A percentile compares a stretch with the other conserved stretches of the same genome.
phyloP scores from a whole-genome alignment of 1,140 invertebrate species.

The Drosophila takahashii region DNA sequence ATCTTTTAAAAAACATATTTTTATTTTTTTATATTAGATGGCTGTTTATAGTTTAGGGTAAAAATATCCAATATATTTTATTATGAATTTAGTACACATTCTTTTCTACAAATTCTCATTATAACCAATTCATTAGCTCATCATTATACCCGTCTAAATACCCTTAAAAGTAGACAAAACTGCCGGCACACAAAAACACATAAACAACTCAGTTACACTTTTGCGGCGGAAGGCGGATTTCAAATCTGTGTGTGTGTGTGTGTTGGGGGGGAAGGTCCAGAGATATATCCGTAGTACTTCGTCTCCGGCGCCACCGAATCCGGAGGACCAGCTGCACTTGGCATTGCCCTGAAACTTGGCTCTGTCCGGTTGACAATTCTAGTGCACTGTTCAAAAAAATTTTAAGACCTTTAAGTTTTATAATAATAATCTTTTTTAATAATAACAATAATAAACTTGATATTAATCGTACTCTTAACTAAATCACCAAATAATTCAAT shows the following conservation, averaged over 20 bases:
- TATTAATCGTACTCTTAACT: too few species aligned
- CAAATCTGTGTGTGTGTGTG: neutral
- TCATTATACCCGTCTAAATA: slow-evolving; percentile 12
- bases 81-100: too few species aligned
- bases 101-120: too few species aligned
- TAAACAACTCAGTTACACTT: slow-evolving; percentile 81
- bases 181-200: slow-evolving; percentile 57
- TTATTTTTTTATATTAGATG: too few species aligned
- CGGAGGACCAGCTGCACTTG: slow-evolving; percentile 66
- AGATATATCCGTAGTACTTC: slow-evolving; percentile 8
- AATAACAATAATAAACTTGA: too few species aligned
- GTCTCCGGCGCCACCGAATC: slow-evolving; percentile 9
- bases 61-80: too few species aligned
- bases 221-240: slow-evolving; percentile 26
- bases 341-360: slow-evolving; percentile 41
- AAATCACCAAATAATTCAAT: too few species aligned
- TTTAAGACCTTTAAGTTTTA: neutral
- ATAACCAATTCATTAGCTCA: too few species aligned
- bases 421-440: too few species aligned
- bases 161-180: slow-evolving; percentile 39
- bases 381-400: neutral
- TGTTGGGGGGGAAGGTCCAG: neutral
- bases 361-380: slow-evolving; percentile 3
- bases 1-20: too few species aligned
- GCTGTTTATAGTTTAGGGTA: too few species aligned